Evolutionary conservation across 1,140 invertebrate genomes (phyloP).

Genomic region (Hyles vespertilio): DNA sequence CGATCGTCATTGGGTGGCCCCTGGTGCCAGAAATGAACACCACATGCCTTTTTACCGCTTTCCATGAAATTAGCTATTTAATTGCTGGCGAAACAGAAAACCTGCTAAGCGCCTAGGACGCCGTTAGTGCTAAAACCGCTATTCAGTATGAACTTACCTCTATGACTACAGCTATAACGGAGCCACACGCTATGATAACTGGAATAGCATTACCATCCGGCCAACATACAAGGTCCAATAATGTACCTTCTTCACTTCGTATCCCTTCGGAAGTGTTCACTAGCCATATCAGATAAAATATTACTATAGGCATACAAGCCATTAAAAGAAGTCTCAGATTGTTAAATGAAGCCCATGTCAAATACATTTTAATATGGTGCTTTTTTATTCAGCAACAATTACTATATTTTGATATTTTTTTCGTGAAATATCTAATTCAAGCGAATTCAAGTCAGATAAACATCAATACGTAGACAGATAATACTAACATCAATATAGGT

Average conservation of each 20-base stretch:
- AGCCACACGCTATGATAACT: constrained; percentile 36
- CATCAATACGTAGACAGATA: too few species aligned
- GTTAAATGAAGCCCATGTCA: constrained; percentile 64
- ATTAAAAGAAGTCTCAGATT: constrained; percentile 63
- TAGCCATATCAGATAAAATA: constrained; percentile 67
- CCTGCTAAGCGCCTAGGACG: too few species aligned
- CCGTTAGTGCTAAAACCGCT: too few species aligned
- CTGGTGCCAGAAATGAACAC: too few species aligned
- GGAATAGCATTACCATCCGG: constrained; percentile 45
- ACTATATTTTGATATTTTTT: too few species aligned
- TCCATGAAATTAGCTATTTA: too few species aligned
- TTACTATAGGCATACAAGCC: constrained; percentile 63
- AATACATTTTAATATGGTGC: constrained; percentile 30
- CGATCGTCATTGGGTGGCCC: too few species aligned
- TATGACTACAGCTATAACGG: constrained; percentile 41
- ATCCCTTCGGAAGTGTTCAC: constrained; percentile 65
- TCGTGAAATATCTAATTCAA: neutral
- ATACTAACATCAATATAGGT: too few species aligned
- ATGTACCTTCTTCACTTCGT: constrained; percentile 59
- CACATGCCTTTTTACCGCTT: too few species aligned
- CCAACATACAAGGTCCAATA: constrained; percentile 46
- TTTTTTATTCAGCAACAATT: too few species aligned
- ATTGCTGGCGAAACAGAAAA: too few species aligned
- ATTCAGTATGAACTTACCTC: constrained; percentile 31
- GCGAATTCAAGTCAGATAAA: too few species aligned